phyloP scores from a whole-genome alignment of 2,797 vertebrate genomes.

The Tympanoctomys barrerae region DNA sequence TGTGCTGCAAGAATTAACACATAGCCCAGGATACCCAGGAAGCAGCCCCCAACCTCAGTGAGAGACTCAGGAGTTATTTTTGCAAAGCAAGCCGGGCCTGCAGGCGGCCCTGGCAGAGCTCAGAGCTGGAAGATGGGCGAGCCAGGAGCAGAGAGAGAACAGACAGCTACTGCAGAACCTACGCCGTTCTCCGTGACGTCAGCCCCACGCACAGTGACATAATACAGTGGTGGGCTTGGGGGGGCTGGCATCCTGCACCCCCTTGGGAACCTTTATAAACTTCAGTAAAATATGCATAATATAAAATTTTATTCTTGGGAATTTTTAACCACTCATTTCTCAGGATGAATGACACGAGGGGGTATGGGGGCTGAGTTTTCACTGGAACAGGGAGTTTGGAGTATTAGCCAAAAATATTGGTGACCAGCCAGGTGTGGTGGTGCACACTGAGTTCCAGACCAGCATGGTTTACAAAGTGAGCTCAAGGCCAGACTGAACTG shows the following conservation, averaged over 20 bases:
- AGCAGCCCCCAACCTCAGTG: slow-evolving; percentile 61
- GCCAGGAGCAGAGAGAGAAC: slow-evolving; percentile 67
- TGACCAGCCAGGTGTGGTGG: not conserved
- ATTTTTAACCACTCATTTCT: slow-evolving; percentile 21
- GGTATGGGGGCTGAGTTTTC: not conserved
- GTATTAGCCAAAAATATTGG: slow-evolving; percentile 63
- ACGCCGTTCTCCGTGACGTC: slow-evolving; percentile 69
- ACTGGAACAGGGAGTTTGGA: not conserved
- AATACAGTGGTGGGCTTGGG: not conserved
- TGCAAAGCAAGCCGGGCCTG: slow-evolving; percentile 76
- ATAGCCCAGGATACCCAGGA: slow-evolving; percentile 61
- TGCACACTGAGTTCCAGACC: no score
- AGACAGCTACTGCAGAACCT: slow-evolving; percentile 62
- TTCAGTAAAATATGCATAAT: slow-evolving; percentile 30
- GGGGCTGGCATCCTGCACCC: slow-evolving; percentile 33
- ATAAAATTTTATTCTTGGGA: slow-evolving; percentile 42
- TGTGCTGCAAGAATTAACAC: slow-evolving; percentile 14
- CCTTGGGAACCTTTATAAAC: slow-evolving; percentile 52
- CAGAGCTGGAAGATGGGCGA: slow-evolving; percentile 50
- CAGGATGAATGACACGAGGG: slow-evolving; percentile 22
- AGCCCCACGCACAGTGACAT: slow-evolving; percentile 70
- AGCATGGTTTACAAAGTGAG: no score
- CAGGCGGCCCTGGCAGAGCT: slow-evolving; percentile 77
- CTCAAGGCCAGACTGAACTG: no score
- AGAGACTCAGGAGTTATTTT: slow-evolving; percentile 76